Percentiles rank a stretch among this genome's conserved stretches.
phyloP scores from a whole-genome alignment of 2,113 vertebrate genomes.

The Myotis brandtii region DNA sequence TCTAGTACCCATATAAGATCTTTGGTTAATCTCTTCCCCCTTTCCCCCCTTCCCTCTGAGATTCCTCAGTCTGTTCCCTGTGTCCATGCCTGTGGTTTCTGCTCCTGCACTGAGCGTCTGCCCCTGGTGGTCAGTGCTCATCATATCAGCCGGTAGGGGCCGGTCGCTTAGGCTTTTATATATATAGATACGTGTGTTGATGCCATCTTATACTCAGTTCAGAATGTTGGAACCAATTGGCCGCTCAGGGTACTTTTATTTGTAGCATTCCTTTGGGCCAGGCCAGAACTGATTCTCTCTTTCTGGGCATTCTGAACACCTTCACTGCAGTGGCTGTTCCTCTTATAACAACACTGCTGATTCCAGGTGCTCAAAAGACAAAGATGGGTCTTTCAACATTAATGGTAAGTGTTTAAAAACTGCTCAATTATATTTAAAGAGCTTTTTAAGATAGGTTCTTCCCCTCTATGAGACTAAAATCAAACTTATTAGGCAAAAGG shows the following conservation, averaged over 20 bases:
- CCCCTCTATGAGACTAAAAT: not conserved
- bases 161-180: no score
- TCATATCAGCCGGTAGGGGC: no score
- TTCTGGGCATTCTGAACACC: not conserved
- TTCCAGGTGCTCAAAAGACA: not conserved
- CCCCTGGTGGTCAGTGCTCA: no score
- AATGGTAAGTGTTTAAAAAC: not conserved
- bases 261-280: conserved; percentile 38
- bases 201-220: not conserved
- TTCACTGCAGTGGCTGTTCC: not conserved
- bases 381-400: not conserved
- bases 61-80: no score
- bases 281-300: not conserved
- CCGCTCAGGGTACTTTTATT: not conserved
- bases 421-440: not conserved
- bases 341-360: not conserved
- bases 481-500: not conserved
- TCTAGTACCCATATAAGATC: no score
- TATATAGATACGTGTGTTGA: not conserved
- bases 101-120: no score
- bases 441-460: not conserved
- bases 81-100: no score
- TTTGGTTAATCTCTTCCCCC: no score
- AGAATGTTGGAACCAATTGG: not conserved
- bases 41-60: no score